Evolutionary conservation across 2,113 vertebrate genomes (phyloP).

Genomic region (Ranitomeya imitator): DNA sequence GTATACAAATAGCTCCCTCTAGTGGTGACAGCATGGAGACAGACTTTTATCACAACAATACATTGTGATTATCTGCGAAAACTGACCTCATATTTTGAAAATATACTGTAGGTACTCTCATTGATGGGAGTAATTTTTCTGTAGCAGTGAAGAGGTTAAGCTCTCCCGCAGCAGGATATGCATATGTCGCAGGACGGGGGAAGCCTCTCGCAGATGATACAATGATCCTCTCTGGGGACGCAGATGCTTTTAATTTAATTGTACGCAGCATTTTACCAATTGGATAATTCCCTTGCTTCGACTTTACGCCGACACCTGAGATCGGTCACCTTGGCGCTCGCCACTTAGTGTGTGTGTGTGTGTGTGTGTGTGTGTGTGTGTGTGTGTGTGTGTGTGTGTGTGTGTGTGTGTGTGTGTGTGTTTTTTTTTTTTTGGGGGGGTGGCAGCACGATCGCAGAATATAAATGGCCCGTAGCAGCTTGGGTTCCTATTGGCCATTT

Average conservation of each 20-base stretch:
- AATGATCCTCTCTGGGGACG: constrained; percentile 10
- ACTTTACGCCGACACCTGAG: constrained; percentile 25
- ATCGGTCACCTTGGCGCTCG: constrained; percentile 8
- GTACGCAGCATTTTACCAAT: constrained; percentile 11
- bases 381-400: too few relatives aligned
- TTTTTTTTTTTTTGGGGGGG: too few relatives aligned
- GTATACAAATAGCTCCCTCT: too few relatives aligned
- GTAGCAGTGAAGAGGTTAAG: neutral
- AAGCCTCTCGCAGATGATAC: neutral
- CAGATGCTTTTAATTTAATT: constrained; percentile 34
- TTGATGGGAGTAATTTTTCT: neutral
- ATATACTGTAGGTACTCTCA: too few relatives aligned
- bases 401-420: too few relatives aligned
- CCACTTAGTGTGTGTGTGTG: neutral
- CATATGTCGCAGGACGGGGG: neutral
- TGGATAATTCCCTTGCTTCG: neutral
- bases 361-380: too few relatives aligned
- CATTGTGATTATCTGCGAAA: too few relatives aligned
- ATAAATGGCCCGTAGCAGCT: neutral
- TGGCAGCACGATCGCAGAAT: neutral
- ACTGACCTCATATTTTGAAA: too few relatives aligned
- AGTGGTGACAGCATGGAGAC: too few relatives aligned
- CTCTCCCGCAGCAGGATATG: neutral
- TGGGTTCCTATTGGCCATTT: neutral
- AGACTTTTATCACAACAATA: too few relatives aligned